These are phyloP conservation scores for Chymomyza caudatula DNA, from an alignment of 2,888 invertebrate genomes.

Conservation along the genomic window DNA sequence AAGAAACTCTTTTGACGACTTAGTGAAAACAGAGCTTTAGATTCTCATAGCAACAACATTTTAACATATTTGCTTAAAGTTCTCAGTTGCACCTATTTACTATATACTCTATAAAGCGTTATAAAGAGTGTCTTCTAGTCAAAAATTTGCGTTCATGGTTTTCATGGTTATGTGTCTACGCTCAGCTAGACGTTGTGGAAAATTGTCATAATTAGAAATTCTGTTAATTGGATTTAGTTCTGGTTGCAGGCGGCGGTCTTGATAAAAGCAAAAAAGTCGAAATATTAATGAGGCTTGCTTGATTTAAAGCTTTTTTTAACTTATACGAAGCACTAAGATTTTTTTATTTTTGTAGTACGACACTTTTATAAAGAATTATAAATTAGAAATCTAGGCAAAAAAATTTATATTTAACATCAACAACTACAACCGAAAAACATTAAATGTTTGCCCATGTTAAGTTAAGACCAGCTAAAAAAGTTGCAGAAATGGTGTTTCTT, in stretches of 20 bases:
- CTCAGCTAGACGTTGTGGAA: slow-evolving; percentile 13
- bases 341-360: too few relatives aligned
- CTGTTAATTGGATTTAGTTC: slow-evolving; percentile 35
- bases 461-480: too few relatives aligned
- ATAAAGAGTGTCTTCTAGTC: background rate
- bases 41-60: background rate
- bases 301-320: background rate
- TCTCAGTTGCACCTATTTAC: background rate
- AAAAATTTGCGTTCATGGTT: background rate
- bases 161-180: background rate
- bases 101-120: too few relatives aligned
- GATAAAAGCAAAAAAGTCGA: background rate
- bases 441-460: too few relatives aligned
- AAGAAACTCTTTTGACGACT: too few relatives aligned
- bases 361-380: too few relatives aligned
- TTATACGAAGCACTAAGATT: background rate
- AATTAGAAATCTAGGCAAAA: too few relatives aligned
- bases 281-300: background rate
- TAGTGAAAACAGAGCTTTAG: too few relatives aligned
- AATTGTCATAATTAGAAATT: slow-evolving; percentile 38
- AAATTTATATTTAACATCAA: too few relatives aligned
- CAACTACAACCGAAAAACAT: too few relatives aligned
- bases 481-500: too few relatives aligned
- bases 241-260: background rate
- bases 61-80: background rate